Base-by-base conservation (phyloP, 2,888 invertebrate genomes). In the Notocelia uddmanniana region DNA sequence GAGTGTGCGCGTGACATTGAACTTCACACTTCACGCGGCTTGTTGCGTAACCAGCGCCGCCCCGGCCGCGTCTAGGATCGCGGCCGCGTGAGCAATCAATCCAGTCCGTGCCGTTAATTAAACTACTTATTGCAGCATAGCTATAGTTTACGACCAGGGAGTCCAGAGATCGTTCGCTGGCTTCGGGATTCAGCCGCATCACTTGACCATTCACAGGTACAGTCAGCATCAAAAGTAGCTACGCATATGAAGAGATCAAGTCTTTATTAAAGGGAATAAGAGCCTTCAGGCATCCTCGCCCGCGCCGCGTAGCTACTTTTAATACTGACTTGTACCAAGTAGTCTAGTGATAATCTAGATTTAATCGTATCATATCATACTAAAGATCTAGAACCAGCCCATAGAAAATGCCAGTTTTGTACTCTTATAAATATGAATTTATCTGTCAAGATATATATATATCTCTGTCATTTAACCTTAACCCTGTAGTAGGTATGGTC, bases 11-110 rank as follows among this genome's bases (percentile, higher is more conserved):
- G 89, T 92, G 93, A 93, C 93, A 93, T 93, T 93, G 93, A 93
- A 92, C 93, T 93, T 93, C 93, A 93, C 88, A 89, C 91, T 90
- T 89, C 90, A 90, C 91, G 92, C 78, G 77, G 89, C 88, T 90
- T 86, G 88, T 92, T 92, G 88, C 92, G 92, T 92, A 92, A 92
- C 84, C 81, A 80, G 80, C 79, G 74, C 80, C 73, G 74, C 80
- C 73, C 74, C 76, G 77, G 78, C 78, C 78, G 77, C 75, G 74
- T 77, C 75, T 70, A 79, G 66, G 76, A 55, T 52, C 73, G 71
- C 41, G 41, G 41, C 41, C 41, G 41, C 76, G 76, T 76, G 74
- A 71, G 75, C 74, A 73, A 78, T 74, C 68, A 76, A 76, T 77
- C 75, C 69, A 73, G 73, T 73, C 76, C 74, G 76, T 76, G 26